Base-by-base conservation (phyloP, 2,797 vertebrate genomes). In the Danio choprae region DNA sequence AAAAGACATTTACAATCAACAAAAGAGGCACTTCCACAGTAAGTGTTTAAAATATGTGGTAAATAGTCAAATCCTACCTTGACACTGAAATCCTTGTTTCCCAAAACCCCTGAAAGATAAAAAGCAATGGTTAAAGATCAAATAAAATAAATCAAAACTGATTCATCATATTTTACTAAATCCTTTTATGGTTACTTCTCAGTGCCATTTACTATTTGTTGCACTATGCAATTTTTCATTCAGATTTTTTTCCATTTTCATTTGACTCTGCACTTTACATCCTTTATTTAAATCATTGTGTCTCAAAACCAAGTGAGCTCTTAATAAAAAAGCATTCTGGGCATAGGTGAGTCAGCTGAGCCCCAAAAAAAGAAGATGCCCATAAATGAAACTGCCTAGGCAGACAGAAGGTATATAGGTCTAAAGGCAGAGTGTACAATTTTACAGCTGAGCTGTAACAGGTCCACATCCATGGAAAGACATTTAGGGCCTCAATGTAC, bases 41-140 rank as follows among this genome's bases (percentile, higher is more conserved):
- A 56, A 56, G 1, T 10, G 5, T 48, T 77, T 58, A 68, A 68
- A 77, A 67, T 18, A 18, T 10, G 7, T 11, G 46, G 58, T 38
- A 1, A 68, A 59, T 4, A 50, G 22, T 50, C 71, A 62, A 18
- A 55, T 89, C 95, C 89, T 95, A 98, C 97, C 97, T 96, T 98
- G 96, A 94, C 97, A 98, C 94, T 98, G 97, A 93, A 98, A 97
- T 84, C 97, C 97, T 90, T 98, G 96, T 88, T 98, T 98, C 81
- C 97, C 97, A 91, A 98, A 98, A 69, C 97, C 97, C 97, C 97
- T 98, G 92, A 46, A 91, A 74, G 85, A 79, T 64, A 88, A 7
- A 90, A 67, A 6, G 86, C 10, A 80, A n/a, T 1, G 1, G 16
- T 43, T 76, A 5, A 84, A 56, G 82, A 74, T 76, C 88, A 87